Conservation (phyloP, 2,797 vertebrate genomes). For the Sebastes umbrosus region DNA sequence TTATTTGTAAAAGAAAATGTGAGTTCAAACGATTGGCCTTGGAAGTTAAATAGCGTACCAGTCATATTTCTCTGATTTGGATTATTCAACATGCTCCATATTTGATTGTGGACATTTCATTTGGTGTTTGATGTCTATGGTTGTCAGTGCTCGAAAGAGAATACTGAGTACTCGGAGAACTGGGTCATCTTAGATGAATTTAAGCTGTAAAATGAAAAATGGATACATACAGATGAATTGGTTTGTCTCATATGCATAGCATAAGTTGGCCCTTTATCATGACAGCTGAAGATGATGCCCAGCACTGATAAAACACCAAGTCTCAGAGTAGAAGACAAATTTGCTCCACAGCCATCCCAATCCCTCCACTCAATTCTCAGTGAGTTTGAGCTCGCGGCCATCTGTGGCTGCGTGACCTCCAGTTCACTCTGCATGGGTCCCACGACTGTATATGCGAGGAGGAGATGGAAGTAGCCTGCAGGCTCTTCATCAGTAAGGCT, state of each 20-base stretch:
- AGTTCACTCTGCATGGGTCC: conserved; percentile 40
- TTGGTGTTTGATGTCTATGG: conserved; percentile 30
- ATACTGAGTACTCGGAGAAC: conserved; percentile 38
- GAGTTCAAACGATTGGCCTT: conserved; percentile 16
- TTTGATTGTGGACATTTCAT: conserved; percentile 44
- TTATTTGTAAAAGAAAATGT: conserved; percentile 6
- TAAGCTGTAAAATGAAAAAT: conserved; percentile 50
- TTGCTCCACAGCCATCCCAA: conserved; percentile 24
- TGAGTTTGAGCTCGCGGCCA: conserved; percentile 31
- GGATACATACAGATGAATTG: conserved; percentile 44
- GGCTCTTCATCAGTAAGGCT: conserved; percentile 49
- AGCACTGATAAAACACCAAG: conserved; percentile 38
- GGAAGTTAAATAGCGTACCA: conserved; percentile 14
- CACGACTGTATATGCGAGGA: conserved; percentile 31
- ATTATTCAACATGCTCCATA: conserved; percentile 19
- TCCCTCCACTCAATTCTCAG: conserved; percentile 13
- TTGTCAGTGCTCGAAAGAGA: conserved; percentile 52
- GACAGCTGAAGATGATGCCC: conserved; percentile 11
- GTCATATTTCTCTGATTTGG: conserved; percentile 31
- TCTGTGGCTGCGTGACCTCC: conserved; percentile 45
- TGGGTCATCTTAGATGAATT: conserved; percentile 51
- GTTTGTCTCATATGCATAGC: conserved; percentile 17
- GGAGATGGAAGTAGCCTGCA: conserved; percentile 46
- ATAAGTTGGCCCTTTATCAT: conserved; percentile 30
- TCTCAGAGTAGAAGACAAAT: conserved; percentile 35